These are phyloP conservation scores for Naja naja DNA, from an alignment of 2,113 vertebrate species.

Conservation along the genomic window DNA sequence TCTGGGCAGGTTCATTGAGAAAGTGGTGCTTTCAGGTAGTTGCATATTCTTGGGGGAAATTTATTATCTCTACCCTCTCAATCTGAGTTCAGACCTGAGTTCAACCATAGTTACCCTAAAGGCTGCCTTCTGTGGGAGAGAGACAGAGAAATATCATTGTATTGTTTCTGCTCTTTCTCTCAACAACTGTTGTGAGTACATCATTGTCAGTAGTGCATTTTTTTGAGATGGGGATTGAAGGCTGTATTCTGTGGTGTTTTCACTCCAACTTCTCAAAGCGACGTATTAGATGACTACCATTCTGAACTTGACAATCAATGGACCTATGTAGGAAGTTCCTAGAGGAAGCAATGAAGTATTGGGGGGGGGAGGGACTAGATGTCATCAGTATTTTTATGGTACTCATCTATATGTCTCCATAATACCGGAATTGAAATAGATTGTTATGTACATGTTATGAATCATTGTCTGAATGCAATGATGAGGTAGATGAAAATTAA, in stretches of 20 bases:
- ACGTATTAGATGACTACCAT: neutral
- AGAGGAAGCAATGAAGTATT: neutral
- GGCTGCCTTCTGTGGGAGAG: neutral
- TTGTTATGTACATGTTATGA: neutral
- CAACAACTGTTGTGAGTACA: neutral
- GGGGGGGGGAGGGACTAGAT: neutral
- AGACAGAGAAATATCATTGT: neutral
- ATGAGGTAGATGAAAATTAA: neutral
- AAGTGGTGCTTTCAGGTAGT: neutral
- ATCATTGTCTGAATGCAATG: neutral
- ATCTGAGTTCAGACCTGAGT: neutral
- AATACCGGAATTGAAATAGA: neutral
- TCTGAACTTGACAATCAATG: neutral
- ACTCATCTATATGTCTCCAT: neutral
- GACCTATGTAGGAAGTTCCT: neutral
- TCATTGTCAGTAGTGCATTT: neutral
- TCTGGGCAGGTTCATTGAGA: neutral
- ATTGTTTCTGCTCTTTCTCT: neutral
- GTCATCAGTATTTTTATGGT: neutral
- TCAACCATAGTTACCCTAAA: neutral
- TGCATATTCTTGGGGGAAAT: neutral
- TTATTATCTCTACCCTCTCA: neutral
- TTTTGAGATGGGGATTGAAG: neutral
- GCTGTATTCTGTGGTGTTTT: neutral
- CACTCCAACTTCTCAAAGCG: neutral